Evolutionary conservation across 2,797 vertebrate species (phyloP).

Genomic region (Sylvilagus floridanus): DNA sequence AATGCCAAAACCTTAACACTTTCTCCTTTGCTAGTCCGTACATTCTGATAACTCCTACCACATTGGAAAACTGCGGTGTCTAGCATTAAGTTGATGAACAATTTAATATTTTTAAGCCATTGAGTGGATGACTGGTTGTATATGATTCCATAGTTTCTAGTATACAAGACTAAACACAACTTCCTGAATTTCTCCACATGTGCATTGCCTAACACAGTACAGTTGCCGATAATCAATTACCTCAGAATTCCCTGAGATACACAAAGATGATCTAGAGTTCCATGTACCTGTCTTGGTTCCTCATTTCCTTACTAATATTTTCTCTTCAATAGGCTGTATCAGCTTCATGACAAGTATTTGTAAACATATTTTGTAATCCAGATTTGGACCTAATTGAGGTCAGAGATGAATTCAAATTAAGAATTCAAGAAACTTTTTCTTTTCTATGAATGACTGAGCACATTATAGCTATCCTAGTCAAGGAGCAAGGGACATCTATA

Average conservation of each 20-base stretch:
- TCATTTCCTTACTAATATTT: background rate
- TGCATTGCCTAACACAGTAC: fast-evolving
- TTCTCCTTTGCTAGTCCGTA: background rate
- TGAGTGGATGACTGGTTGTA: too few relatives aligned
- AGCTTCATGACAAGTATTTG: background rate
- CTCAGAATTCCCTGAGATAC: background rate
- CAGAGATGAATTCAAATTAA: background rate
- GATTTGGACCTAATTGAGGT: background rate
- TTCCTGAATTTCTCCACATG: too few relatives aligned
- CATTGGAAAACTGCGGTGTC: background rate
- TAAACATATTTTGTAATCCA: background rate
- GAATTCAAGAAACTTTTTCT: background rate
- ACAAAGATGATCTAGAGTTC: background rate
- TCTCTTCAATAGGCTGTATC: background rate
- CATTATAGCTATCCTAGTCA: background rate
- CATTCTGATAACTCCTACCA: fast-evolving
- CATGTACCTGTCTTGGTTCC: background rate
- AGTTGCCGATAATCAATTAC: background rate
- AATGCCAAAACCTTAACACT: background rate
- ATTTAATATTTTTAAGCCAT: background rate
- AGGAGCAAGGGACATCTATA: background rate
- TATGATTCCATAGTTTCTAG: background rate
- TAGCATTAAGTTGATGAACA: background rate
- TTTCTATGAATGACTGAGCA: background rate
- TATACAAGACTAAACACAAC: too few relatives aligned